Percentiles rank a stretch among this genome's conserved stretches.
Evolutionary conservation across 2,888 invertebrate genomes (phyloP).

Genomic region (Rotaria sp.): DNA sequence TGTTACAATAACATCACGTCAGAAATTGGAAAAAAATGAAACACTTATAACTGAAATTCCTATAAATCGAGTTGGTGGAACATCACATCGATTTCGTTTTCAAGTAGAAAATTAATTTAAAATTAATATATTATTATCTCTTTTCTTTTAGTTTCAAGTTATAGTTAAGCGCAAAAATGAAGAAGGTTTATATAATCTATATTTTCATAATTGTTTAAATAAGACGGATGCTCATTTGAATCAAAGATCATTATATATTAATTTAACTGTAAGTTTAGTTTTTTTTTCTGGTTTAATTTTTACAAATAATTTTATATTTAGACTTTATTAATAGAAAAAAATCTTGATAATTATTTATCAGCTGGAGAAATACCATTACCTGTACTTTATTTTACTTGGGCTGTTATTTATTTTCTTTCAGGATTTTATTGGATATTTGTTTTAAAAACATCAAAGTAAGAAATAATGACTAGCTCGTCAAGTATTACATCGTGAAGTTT

Average conservation of each 20-base stretch:
- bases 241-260: constrained; percentile 21
- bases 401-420: constrained; percentile 77
- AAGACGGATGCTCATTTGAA: constrained; percentile 41
- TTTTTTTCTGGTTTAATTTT: not conserved
- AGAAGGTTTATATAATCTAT: constrained; percentile 85
- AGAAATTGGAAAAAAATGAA: constrained; percentile 4
- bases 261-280: not conserved
- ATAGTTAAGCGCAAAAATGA: constrained; percentile 68
- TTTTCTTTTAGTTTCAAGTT: constrained; percentile 66
- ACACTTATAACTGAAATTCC: constrained; percentile 39
- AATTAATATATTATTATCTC: not conserved
- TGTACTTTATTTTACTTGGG: constrained; percentile 80
- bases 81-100: not conserved
- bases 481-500: no score
- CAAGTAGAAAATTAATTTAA: not conserved
- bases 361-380: constrained; percentile 94
- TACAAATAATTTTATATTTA: constrained; percentile 50
- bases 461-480: not conserved
- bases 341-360: constrained; percentile 74
- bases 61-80: not conserved
- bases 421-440: constrained; percentile 85
- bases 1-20: not conserved
- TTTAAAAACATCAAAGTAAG: constrained; percentile 62
- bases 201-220: constrained; percentile 83
- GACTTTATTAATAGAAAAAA: constrained; percentile 79